phyloP scores from a whole-genome alignment of 2,797 vertebrate genomes.

The Botia kubotai region DNA sequence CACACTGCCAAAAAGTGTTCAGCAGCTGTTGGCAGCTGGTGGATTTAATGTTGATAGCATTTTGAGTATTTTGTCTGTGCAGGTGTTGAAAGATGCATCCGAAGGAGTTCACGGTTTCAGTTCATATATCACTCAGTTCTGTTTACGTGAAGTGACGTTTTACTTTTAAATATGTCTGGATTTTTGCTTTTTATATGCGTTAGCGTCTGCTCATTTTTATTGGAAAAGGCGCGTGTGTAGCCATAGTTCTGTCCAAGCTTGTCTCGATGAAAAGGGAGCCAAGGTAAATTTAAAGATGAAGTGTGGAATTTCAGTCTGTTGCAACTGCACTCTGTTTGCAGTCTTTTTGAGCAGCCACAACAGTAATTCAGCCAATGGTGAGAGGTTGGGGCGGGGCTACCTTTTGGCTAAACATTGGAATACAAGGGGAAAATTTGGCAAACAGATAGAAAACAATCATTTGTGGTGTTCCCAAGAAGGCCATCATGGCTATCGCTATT shows the following conservation, averaged over 20 bases:
- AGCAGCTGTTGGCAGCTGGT: conserved; percentile 27
- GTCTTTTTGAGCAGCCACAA: not conserved
- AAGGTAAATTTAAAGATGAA: not conserved
- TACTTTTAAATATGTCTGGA: conserved; percentile 15
- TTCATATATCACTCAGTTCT: not conserved
- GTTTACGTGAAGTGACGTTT: not conserved
- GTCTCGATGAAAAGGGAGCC: not conserved
- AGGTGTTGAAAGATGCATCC: conserved; percentile 21
- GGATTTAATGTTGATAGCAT: conserved; percentile 1
- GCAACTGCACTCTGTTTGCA: not conserved
- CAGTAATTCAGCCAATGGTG: not conserved
- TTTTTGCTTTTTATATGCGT: not conserved
- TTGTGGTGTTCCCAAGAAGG: too few relatives aligned
- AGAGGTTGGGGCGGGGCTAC: not conserved
- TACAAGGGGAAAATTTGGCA: not conserved
- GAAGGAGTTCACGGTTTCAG: conserved; percentile 6
- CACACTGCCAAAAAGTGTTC: conserved; percentile 35
- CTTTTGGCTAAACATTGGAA: not conserved
- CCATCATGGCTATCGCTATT: too few relatives aligned
- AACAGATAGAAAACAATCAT: not conserved
- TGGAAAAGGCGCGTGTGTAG: not conserved
- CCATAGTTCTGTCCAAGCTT: conserved; percentile 2
- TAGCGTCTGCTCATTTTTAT: not conserved
- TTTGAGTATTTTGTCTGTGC: conserved; percentile 2
- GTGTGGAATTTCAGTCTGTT: not conserved